phyloP scores from a whole-genome alignment of 2,888 invertebrate species.

The Ametastegia equiseti region DNA sequence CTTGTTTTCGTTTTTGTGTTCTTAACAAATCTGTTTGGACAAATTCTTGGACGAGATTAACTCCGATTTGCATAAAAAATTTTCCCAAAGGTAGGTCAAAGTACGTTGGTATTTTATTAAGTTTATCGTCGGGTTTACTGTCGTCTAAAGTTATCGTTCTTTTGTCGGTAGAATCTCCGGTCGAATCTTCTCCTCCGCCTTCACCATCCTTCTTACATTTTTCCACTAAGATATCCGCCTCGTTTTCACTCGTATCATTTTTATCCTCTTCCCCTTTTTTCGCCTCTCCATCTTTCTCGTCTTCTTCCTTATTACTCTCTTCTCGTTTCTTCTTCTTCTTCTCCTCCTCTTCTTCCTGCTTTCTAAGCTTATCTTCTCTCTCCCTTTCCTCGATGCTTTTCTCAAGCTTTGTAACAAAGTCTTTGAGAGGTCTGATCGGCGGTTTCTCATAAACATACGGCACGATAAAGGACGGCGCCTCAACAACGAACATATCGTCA shows the following conservation, averaged over 20 bases:
- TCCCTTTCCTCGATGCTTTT: slow-evolving; percentile 81
- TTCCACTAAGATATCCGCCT: slow-evolving; percentile 62
- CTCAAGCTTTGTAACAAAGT: slow-evolving; percentile 83
- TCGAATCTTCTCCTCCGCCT: slow-evolving; percentile 54
- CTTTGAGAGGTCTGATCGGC: slow-evolving; percentile 86
- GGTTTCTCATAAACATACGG: slow-evolving; percentile 96
- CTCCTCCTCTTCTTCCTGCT: slow-evolving; percentile 70
- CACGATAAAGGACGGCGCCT: slow-evolving; percentile 95
- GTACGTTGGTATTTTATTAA: slow-evolving; percentile 82
- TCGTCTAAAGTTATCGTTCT: slow-evolving; percentile 48
- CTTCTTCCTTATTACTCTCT: slow-evolving; percentile 74
- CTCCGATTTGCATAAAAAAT: slow-evolving; percentile 94
- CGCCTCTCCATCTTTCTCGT: slow-evolving; percentile 75
- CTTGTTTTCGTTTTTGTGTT: slow-evolving; percentile 90
- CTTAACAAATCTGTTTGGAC: slow-evolving; percentile 95
- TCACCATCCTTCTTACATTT: slow-evolving; percentile 65
- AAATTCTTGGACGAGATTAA: slow-evolving; percentile 93
- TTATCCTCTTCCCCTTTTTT: slow-evolving; percentile 74
- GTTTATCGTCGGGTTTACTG: slow-evolving; percentile 63
- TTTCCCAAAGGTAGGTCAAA: slow-evolving; percentile 93
- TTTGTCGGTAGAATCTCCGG: slow-evolving; percentile 61
- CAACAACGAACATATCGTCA: slow-evolving; percentile 95
- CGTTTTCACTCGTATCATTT: slow-evolving; percentile 72
- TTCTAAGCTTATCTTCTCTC: slow-evolving; percentile 77
- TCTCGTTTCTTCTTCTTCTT: slow-evolving; percentile 71